Conservation (phyloP, 30 jellyfish, hydroid and myxozoan genomes). For the Turritopsis rubra region DNA sequence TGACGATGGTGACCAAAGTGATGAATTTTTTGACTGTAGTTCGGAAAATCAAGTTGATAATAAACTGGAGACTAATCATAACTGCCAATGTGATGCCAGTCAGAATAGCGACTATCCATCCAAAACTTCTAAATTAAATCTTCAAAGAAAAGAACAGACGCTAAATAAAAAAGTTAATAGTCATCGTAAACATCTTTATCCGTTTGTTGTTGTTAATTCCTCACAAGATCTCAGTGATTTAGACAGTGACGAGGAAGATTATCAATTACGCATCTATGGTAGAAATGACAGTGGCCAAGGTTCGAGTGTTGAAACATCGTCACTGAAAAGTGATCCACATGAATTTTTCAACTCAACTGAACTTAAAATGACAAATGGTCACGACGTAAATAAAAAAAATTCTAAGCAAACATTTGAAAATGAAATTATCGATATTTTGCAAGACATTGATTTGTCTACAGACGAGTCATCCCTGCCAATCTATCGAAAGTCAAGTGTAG, state of each 20-base stretch:
- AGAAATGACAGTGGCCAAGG: conserved; percentile 94
- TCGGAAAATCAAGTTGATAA: conserved; percentile 8
- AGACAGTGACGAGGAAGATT: conserved; percentile 89
- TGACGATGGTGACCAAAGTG: conserved; percentile 13
- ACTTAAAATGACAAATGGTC: neutral
- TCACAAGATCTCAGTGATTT: conserved; percentile 62
- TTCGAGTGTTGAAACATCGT: conserved; percentile 58
- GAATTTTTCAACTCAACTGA: neutral
- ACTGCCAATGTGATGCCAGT: neutral
- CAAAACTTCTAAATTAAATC: neutral
- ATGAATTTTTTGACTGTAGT: conserved; percentile 9
- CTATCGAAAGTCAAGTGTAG: neutral
- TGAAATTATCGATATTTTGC: conserved; percentile 10
- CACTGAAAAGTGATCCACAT: conserved; percentile 30
- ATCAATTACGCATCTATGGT: conserved; percentile 52
- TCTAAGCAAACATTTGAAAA: neutral
- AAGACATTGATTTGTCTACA: conserved; percentile 13
- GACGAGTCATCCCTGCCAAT: neutral
- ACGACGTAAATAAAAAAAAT: neutral
- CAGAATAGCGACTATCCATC: neutral
- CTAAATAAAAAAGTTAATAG: neutral
- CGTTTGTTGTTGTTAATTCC: conserved; percentile 66
- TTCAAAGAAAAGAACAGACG: neutral
- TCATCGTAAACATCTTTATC: conserved; percentile 43
- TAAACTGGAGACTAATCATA: neutral